phyloP scores from a whole-genome alignment of 1,140 invertebrate genomes.

The Drosophila kepulauana region DNA sequence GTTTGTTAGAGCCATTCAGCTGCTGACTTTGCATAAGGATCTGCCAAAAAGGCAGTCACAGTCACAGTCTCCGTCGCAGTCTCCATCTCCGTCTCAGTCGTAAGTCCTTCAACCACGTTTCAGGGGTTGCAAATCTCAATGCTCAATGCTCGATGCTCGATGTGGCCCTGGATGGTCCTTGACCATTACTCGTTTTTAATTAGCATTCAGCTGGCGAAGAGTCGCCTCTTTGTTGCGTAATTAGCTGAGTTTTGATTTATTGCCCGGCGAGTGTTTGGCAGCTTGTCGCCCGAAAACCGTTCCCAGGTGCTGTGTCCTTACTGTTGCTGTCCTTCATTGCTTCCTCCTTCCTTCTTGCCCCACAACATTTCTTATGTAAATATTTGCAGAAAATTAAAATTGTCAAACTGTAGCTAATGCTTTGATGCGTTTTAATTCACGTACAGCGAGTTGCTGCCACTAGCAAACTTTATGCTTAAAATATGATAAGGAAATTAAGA shows the following conservation, averaged over 20 bases:
- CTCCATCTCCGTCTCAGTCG: not conserved
- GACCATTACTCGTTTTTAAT: conserved; percentile 72
- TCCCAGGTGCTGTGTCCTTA: conserved; percentile 40
- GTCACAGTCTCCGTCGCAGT: not conserved
- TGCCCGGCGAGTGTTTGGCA: conserved; percentile 55
- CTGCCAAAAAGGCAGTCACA: conserved; percentile 30
- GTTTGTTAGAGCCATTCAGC: conserved; percentile 45
- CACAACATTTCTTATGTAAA: conserved; percentile 70
- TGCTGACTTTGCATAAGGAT: conserved; percentile 47
- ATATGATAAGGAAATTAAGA: conserved; percentile 5
- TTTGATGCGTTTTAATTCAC: conserved; percentile 25
- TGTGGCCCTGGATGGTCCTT: conserved; percentile 1
- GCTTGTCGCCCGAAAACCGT: conserved; percentile 29
- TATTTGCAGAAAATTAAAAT: conserved; percentile 78
- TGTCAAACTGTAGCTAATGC: conserved; percentile 55
- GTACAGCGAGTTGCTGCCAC: not conserved
- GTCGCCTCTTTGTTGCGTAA: conserved; percentile 80
- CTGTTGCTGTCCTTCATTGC: not conserved
- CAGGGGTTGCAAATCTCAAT: conserved; percentile 18
- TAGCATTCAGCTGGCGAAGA: conserved; percentile 65
- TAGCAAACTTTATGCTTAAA: not conserved
- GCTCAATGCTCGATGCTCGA: conserved; percentile 1
- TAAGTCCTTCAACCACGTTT: conserved; percentile 22
- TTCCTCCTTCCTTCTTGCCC: not conserved
- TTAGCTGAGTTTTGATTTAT: conserved; percentile 84